Conservation (phyloP, 2,888 invertebrate genomes). For the Polyommatus iphigenia region DNA sequence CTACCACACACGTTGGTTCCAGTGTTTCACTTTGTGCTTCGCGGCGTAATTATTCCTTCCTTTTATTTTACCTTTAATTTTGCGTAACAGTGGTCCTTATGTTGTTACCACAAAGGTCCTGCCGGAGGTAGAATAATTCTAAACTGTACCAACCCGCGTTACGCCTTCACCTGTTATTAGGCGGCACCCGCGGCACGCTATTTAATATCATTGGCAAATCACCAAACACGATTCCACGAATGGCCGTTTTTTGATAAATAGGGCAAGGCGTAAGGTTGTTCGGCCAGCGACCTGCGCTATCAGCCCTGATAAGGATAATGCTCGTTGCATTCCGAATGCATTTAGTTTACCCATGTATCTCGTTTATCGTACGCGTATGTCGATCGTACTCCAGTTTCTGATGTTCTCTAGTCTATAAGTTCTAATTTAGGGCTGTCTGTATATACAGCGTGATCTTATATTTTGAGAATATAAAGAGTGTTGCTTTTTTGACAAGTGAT, state of each 20-base stretch:
- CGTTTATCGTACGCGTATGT: conserved; percentile 46
- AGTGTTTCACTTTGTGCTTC: not conserved
- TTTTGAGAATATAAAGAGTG: not conserved
- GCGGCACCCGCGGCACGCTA: conserved; percentile 18
- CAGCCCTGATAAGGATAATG: conserved; percentile 59
- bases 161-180: not conserved
- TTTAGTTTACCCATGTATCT: conserved; percentile 53
- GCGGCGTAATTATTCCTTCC: not conserved
- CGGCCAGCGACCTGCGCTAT: conserved; percentile 65
- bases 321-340: conserved; percentile 62
- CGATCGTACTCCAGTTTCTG: not conserved
- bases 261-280: conserved; percentile 54
- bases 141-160: not conserved
- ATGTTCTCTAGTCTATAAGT: not conserved
- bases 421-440: not conserved
- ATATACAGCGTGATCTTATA: not conserved
- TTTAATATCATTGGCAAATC: conserved; percentile 25
- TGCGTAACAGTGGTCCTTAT: not conserved
- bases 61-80: too few species aligned
- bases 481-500: not conserved
- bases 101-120: not conserved
- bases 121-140: not conserved
- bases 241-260: conserved; percentile 48
- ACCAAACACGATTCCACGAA: conserved; percentile 16
- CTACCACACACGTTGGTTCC: not conserved